Evolutionary conservation across 2,888 invertebrate species (phyloP).

Genomic region (Prostheceraeus crozeri): DNA sequence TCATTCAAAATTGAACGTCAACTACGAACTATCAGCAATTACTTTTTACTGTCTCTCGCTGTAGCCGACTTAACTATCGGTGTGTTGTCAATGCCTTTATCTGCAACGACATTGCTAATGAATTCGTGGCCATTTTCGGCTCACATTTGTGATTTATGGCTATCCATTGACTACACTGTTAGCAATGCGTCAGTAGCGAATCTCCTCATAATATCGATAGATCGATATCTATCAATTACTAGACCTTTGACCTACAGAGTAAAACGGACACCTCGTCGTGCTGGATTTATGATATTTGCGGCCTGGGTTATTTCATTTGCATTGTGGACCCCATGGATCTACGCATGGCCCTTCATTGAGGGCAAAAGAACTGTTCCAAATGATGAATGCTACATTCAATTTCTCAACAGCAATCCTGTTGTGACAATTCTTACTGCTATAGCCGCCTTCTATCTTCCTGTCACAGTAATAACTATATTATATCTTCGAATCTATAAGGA

Average conservation of each 20-base stretch:
- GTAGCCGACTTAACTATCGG: slow-evolving; percentile 96
- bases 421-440: slow-evolving; percentile 93
- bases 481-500: slow-evolving; percentile 92
- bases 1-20: slow-evolving; percentile 97
- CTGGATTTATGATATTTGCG: slow-evolving; percentile 81
- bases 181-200: slow-evolving; percentile 97
- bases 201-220: slow-evolving; percentile 93
- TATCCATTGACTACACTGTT: slow-evolving; percentile 90
- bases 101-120: slow-evolving; percentile 76
- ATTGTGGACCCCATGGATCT: slow-evolving; percentile 98
- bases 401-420: slow-evolving; percentile 85
- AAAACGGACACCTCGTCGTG: slow-evolving; percentile 80
- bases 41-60: slow-evolving; percentile 81
- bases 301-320: slow-evolving; percentile 90
- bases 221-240: slow-evolving; percentile 81
- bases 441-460: slow-evolving; percentile 93
- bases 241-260: slow-evolving; percentile 89
- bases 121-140: slow-evolving; percentile 93
- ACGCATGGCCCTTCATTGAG: slow-evolving; percentile 96
- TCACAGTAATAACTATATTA: slow-evolving; percentile 86
- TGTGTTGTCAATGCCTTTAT: slow-evolving; percentile 90
- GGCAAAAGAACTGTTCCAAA: slow-evolving; percentile 59
- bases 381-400: slow-evolving; percentile 91
- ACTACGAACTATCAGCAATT: slow-evolving; percentile 95
- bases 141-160: slow-evolving; percentile 81